Evolutionary conservation across 2,797 vertebrate genomes (phyloP), one percentile per base, ranked within the genome.

Genomic region (Hydrocynus forskahlii): DNA sequence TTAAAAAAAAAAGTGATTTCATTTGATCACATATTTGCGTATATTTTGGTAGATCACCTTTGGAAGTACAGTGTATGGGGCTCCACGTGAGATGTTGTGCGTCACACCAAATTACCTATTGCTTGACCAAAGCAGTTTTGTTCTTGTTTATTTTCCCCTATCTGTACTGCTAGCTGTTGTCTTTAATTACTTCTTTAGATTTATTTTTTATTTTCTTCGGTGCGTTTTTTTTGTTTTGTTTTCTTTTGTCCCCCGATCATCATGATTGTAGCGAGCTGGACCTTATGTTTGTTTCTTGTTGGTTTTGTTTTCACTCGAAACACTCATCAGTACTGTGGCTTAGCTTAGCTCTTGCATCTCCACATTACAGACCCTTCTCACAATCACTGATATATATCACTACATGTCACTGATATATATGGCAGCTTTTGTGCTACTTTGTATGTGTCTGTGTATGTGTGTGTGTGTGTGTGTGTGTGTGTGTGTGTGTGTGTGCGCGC

Each of bases 1-100:
- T 89, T 83, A 75, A 89, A 83, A 84, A 88, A 54, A 80, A 85
- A 67, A 76, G 81, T 89, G 86, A 79, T 90, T 86, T 92, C 83
- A 83, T 85, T 87, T 91, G 83, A 87, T 90, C 88, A 86, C 86
- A 35, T 88, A 84, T 88, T 86, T 88, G 81, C 84, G 81, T 91
- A 89, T 89, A 87, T 89, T 71, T 78, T 81, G 80, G 87, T 90
- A 84, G 88, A 89, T 86, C 85, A 90, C 59, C 84, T 88, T 89
- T 91, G 91, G 91, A 91, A 91, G 86, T 88, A 89, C 92, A 94
- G 94, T 95, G 92, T 95, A 82, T 85, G 86, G 84, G 87, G 86
- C 86, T 87, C 79, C 79, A 83, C 90, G 85, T 86, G 87, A 79
- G 87, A 86, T 90, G 86, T 78, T 82, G 84, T 90, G 87, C 86